Conservation (phyloP, 2,113 vertebrate species). For the Oenanthe oenanthe region DNA sequence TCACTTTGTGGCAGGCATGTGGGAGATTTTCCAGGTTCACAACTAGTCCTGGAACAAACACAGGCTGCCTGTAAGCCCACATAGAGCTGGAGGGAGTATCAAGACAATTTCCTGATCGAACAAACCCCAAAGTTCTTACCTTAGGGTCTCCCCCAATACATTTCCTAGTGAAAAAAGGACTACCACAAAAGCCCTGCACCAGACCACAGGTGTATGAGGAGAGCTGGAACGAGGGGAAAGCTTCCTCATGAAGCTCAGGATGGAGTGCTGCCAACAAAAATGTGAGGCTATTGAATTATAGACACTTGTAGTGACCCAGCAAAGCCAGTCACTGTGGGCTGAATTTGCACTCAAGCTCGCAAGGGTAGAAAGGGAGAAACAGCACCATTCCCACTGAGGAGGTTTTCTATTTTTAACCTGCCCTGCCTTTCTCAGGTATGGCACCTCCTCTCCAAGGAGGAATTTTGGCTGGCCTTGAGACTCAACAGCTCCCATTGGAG, state of each 20-base stretch:
- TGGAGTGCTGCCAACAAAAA: not conserved
- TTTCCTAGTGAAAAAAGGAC: not conserved
- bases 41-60: constrained; percentile 9
- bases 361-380: not conserved
- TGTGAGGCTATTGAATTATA: not conserved
- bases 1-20: not conserved
- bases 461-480: not conserved
- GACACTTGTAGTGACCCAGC: not conserved
- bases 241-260: not conserved
- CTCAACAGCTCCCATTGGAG: not conserved
- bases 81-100: not conserved
- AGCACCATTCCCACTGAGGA: not conserved
- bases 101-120: not conserved
- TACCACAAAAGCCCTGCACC: not conserved
- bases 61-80: not conserved
- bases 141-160: not conserved
- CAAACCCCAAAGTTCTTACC: not conserved
- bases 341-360: not conserved
- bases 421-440: not conserved
- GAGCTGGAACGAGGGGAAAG: not conserved
- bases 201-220: not conserved
- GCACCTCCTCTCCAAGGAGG: not conserved
- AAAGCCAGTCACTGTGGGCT: not conserved
- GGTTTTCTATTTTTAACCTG: not conserved
- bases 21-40: constrained; percentile 3